phyloP scores from a whole-genome alignment of 2,888 invertebrate genomes.

The Acanthococcus lagerstroemiae region DNA sequence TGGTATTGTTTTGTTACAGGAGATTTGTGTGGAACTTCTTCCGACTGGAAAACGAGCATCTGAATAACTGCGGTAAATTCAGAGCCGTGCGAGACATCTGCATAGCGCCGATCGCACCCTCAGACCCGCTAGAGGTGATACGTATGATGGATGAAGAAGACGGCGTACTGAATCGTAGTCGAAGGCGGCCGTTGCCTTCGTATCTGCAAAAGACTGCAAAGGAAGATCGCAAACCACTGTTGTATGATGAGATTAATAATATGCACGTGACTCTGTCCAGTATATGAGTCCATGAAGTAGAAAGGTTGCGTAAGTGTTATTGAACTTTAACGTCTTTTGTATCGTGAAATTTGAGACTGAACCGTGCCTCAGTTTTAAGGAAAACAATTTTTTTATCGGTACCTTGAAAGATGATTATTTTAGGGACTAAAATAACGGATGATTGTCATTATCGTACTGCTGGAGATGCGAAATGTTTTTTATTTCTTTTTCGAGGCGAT shows the following conservation, averaged over 20 bases:
- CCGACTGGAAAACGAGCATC: slow-evolving; percentile 96
- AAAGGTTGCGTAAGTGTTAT: too few species aligned
- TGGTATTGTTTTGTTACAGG: slow-evolving; percentile 43
- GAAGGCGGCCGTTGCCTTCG: slow-evolving; percentile 6
- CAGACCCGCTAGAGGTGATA: slow-evolving; percentile 78
- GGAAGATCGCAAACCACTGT: slow-evolving; percentile 15
- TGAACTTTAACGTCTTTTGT: too few species aligned
- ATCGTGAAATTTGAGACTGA: too few species aligned
- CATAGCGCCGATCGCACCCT: slow-evolving; percentile 84
- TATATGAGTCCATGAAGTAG: too few species aligned
- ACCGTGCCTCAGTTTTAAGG: too few species aligned
- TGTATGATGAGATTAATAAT: slow-evolving; percentile 20
- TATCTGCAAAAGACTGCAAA: slow-evolving; percentile 10
- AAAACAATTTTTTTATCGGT: too few species aligned
- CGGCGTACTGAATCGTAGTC: slow-evolving; percentile 23
- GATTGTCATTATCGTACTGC: too few species aligned
- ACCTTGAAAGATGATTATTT: too few species aligned
- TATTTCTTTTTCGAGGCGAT: too few species aligned
- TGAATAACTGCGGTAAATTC: slow-evolving; percentile 98
- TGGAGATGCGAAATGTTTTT: too few species aligned
- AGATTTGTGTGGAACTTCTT: slow-evolving; percentile 99
- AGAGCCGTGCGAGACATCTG: slow-evolving; percentile 96
- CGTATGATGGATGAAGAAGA: slow-evolving; percentile 78
- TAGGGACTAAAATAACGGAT: too few species aligned
- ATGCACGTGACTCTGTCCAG: slow-evolving; percentile 23